Evolutionary conservation across 2,113 vertebrate genomes (phyloP), one percentile per base, ranked within the genome.

Genomic region (Noturus placidus): DNA sequence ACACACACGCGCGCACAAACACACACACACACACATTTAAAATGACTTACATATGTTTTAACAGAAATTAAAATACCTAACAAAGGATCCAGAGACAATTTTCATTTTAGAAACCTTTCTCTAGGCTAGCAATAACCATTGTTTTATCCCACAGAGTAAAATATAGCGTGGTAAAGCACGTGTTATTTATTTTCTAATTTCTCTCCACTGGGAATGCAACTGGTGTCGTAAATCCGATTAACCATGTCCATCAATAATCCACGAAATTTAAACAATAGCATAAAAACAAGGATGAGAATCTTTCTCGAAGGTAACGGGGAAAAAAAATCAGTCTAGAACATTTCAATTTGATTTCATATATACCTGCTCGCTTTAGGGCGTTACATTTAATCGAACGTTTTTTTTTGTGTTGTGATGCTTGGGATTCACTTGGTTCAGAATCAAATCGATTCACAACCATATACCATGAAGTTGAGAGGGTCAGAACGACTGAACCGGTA

Each of bases 1-100:
- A 57, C 74, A 89, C 38, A 52, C 83, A 46, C 2, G 70, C 38
- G 63, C 22, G 84, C 14, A 67, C 27, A 87, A 4, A 52, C 38
- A 80, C 38, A 46, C 15, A 52, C 54, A 33, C 52, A 52, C 76
- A 77, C 19, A 52, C 42, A 46, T 7, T 46, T 46, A 46, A 46
- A 46, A 7, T 46, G 42, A 46, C 42, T 46, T 46, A 46, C 42
- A 5, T 46, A 0, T 46, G 6, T 46, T 46, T 5, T 46, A 46
- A 46, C 42, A 46, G 42, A 7, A 46, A 46, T 46, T 7, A 46
- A 46, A 46, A 46, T 46, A 7, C 42, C 42, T 46, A 46, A 42
- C 42, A 42, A 42, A 46, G 42, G 42, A 46, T 7, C 42, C 42
- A 46, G 42, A 46, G 5, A 46, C 42, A 0, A 46, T 46, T 46